Base-by-base conservation (phyloP, 2,888 invertebrate species). In the Steinernema carpocapsae region DNA sequence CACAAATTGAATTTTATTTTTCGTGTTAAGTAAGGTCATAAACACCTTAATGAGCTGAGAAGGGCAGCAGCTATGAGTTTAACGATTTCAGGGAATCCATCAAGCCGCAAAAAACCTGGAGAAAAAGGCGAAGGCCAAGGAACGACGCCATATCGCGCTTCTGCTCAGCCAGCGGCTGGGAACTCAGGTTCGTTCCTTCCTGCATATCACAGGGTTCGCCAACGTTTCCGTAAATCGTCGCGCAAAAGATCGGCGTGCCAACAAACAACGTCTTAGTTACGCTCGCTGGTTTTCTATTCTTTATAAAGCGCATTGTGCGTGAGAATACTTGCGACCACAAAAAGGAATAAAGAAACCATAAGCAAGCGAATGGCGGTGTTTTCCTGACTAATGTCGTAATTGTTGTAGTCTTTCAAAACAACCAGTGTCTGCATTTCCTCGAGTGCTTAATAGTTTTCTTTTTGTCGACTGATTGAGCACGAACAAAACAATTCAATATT, bases 101-200 rank as follows among this genome's bases (percentile, higher is more conserved):
- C 83, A 86, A 78, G 86, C 86, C 0, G 86, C 86, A 26, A 86
- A 86, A 76, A 85, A 86, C 76, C 76, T 86, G 48, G 85, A 86
- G 72, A 83, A 85, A 74, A 64, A 64, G 75, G 85, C 84, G n/a
- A 84, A 84, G 64, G 85, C 85, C 0, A 85, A 85, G 72, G 86
- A 86, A 74, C 76, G 85, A 24, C 74, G 86, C 43, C 85, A 86
- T 75, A 86, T 86, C 71, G 86, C 86, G 0, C 71, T 86, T 32
- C 80, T 86, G 64, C 78, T 86, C 43, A 86, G 84, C 72, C 86
- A 86, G 76, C 74, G 85, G 52, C 78, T 86, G 48, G 86, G 86
- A 73, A 86, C 86, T 19, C 86, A 86, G 80, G 85, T 85, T 52
- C 10, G 48, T 26, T 56, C 56, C 48, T 19, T 52, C 22, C 22